Conservation (phyloP, 2,797 vertebrate genomes). For the Xerus rutilus region DNA sequence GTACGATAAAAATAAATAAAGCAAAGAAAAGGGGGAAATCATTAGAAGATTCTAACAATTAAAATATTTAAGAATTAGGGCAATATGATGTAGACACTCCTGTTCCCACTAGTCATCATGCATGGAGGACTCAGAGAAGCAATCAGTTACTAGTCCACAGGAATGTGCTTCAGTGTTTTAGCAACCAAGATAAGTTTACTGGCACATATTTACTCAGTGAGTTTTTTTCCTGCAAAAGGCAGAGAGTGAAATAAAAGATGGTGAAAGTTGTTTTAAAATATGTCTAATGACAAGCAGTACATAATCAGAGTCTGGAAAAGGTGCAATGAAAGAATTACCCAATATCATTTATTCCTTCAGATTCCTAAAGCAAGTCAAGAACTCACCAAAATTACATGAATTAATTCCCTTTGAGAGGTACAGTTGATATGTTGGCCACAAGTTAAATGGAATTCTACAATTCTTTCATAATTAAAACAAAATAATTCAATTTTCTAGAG, state of each 20-base stretch:
- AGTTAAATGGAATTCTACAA: slow-evolving; percentile 22
- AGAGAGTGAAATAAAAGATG: slow-evolving; percentile 9
- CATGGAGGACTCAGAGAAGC: background rate
- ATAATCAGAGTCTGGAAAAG: slow-evolving; percentile 17
- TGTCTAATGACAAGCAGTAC: background rate
- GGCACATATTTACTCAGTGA: background rate
- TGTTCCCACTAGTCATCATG: background rate
- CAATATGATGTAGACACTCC: background rate
- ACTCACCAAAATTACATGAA: background rate
- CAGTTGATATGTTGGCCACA: background rate
- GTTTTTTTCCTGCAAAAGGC: background rate
- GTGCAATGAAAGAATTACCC: slow-evolving; percentile 35
- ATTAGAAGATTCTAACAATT: background rate
- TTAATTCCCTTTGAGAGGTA: slow-evolving; percentile 36
- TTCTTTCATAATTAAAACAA: slow-evolving; percentile 50
- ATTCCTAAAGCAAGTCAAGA: slow-evolving; percentile 32
- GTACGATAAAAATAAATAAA: no score
- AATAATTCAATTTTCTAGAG: background rate
- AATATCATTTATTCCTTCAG: slow-evolving; percentile 54
- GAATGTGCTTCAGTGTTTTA: background rate
- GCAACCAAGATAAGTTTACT: background rate
- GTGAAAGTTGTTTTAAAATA: slow-evolving; percentile 45
- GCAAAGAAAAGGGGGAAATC: background rate
- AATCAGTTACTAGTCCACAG: background rate
- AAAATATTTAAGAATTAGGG: background rate